Percentiles rank a stretch among this genome's conserved stretches.
Conservation (phyloP, 2,888 invertebrate genomes). For the Linnaemya vulpina region DNA sequence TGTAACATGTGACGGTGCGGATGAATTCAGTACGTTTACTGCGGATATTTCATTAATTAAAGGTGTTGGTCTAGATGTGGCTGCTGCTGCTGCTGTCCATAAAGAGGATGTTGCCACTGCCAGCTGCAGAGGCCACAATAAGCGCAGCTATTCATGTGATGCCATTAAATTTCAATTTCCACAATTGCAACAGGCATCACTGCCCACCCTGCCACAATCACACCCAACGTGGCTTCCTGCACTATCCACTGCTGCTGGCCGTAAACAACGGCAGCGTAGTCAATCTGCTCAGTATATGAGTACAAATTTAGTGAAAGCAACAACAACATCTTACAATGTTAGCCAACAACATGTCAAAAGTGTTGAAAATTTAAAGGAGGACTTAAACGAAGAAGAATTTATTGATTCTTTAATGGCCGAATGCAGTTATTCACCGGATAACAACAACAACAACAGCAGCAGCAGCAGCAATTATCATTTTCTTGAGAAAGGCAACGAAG, state of each 20-base stretch:
- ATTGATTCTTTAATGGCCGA: conserved; percentile 67
- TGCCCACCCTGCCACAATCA: background rate
- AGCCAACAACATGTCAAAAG: conserved; percentile 22
- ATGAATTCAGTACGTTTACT: conserved; percentile 66
- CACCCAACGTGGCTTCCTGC: background rate
- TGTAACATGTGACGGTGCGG: conserved; percentile 67
- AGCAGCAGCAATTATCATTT: conserved; percentile 16
- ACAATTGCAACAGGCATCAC: conserved; percentile 40
- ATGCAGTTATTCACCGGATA: conserved; percentile 57
- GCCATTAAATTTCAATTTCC: conserved; percentile 68
- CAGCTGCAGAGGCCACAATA: conserved; percentile 7
- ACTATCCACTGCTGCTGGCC: conserved; percentile 15
- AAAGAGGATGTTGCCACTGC: conserved; percentile 6
- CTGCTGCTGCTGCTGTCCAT: background rate
- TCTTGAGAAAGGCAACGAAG: conserved; percentile 28
- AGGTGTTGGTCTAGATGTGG: conserved; percentile 23
- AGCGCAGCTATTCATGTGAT: conserved; percentile 66
- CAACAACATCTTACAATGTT: background rate
- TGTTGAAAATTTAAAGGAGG: conserved; percentile 47
- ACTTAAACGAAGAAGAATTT: conserved; percentile 57
- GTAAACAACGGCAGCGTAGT: conserved; percentile 61
- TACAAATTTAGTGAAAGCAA: conserved; percentile 39
- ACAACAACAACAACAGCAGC: conserved; percentile 58
- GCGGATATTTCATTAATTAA: conserved; percentile 61
- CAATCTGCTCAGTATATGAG: conserved; percentile 60